A percentile compares a stretch with the other conserved stretches of the same genome.
phyloP scores from a whole-genome alignment of 2,113 vertebrate genomes.

The Heptranchias perlo region DNA sequence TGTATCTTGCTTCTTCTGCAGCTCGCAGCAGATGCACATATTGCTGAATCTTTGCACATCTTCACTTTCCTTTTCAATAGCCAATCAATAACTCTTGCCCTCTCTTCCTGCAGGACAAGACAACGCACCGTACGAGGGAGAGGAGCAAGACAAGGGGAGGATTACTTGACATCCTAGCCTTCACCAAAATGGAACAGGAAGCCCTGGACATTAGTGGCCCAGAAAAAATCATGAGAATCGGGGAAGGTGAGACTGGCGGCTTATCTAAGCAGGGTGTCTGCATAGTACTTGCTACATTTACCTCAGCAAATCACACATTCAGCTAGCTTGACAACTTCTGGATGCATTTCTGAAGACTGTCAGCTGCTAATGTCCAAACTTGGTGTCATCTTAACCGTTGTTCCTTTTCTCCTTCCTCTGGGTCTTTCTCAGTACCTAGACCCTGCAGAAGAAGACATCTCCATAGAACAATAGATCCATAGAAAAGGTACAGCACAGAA shows the following conservation, averaged over 20 bases:
- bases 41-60: not conserved
- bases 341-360: not conserved
- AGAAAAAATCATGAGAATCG: not conserved
- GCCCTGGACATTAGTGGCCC: not conserved
- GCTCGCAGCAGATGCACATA: not conserved
- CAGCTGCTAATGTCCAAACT: not conserved
- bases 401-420: not conserved
- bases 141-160: not conserved
- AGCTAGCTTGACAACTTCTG: not conserved
- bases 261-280: not conserved
- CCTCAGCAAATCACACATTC: not conserved
- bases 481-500: no score
- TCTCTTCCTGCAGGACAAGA: not conserved
- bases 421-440: not conserved
- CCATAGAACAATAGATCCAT: no score
- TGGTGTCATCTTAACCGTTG: not conserved
- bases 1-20: not conserved
- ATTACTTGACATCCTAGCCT: not conserved
- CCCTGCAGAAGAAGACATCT: not conserved
- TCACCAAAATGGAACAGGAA: not conserved
- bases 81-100: not conserved
- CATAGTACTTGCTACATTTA: not conserved
- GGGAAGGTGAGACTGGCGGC: not conserved
- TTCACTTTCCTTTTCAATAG: not conserved
- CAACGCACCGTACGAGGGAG: not conserved